Conservation (phyloP, 2,888 invertebrate species). For the Drosophila nr. perissopoda region DNA sequence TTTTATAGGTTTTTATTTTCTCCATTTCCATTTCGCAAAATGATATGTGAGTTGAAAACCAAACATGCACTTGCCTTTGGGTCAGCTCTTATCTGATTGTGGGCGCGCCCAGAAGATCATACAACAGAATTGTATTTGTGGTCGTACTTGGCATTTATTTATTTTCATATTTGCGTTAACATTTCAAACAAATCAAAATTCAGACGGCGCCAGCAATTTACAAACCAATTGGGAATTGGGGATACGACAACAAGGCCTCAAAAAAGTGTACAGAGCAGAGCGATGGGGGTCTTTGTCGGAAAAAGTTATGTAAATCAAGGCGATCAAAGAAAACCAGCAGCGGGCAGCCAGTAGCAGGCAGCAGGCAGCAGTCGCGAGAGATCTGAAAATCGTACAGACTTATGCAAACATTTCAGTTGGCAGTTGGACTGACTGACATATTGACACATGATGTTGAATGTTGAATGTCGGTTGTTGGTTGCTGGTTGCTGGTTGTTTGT, state of each 20-base stretch:
- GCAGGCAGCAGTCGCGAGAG: conserved; percentile 34
- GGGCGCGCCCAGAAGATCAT: conserved; percentile 46
- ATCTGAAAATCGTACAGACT: conserved; percentile 51
- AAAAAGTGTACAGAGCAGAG: conserved; percentile 16
- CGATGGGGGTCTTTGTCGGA: conserved; percentile 67
- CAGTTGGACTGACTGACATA: conserved; percentile 71
- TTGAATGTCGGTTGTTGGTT: conserved; percentile 22
- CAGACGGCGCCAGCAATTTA: conserved; percentile 76
- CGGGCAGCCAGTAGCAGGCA: conserved; percentile 14
- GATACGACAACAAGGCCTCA: conserved; percentile 19
- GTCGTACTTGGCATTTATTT: conserved; percentile 46
- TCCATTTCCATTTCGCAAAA: conserved; percentile 13
- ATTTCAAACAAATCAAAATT: conserved; percentile 71
- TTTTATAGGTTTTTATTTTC: conserved; percentile 40
- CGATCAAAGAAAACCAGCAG: conserved; percentile 61
- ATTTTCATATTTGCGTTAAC: conserved; percentile 66
- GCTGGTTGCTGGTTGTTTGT: conserved; percentile 33
- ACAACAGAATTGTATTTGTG: conserved; percentile 10
- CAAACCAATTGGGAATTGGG: conserved; percentile 47
- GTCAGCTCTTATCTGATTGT: conserved; percentile 50
- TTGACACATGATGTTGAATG: conserved; percentile 70
- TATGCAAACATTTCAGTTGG: conserved; percentile 69
- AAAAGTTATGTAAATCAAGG: conserved; percentile 67
- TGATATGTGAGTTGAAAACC: conserved; percentile 56
- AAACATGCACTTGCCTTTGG: conserved; percentile 23